A percentile compares a stretch with the other conserved stretches of the same genome.
phyloP scores from a whole-genome alignment of 1,140 invertebrate species.

The Diuraphis noxia region DNA sequence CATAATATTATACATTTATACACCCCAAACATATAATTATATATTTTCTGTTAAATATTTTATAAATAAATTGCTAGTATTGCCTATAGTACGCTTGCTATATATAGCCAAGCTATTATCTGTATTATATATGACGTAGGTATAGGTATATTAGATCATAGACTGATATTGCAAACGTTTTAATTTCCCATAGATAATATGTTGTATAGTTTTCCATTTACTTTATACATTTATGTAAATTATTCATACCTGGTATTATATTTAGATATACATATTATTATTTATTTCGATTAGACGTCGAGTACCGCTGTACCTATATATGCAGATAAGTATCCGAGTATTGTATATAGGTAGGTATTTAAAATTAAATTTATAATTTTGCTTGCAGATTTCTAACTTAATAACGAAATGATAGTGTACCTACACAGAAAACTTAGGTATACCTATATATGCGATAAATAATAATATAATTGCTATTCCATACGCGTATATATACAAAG shows the following conservation, averaged over 20 bases:
- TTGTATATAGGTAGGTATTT: not conserved
- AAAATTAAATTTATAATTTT: not conserved
- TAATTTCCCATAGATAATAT: not conserved
- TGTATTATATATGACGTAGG: not conserved
- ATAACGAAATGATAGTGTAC: not conserved
- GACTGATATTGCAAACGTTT: not conserved
- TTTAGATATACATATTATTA: not conserved
- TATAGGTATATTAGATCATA: not conserved
- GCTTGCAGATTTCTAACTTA: not conserved
- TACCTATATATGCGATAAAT: not conserved
- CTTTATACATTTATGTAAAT: not conserved
- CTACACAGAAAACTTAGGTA: not conserved
- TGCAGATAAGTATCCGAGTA: not conserved
- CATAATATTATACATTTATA: not conserved
- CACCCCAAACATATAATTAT: not conserved
- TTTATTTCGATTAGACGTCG: not conserved
- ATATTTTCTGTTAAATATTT: not conserved
- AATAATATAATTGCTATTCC: not conserved
- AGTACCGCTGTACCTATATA: not conserved
- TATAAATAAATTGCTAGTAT: not conserved
- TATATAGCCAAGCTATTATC: not conserved
- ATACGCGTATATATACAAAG: not conserved
- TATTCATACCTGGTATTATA: not conserved
- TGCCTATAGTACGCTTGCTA: not conserved
- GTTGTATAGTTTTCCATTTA: not conserved